Percentiles rank a stretch among this genome's conserved stretches.
phyloP scores from a whole-genome alignment of 2,797 vertebrate species.

The Semaprochilodus insignis region DNA sequence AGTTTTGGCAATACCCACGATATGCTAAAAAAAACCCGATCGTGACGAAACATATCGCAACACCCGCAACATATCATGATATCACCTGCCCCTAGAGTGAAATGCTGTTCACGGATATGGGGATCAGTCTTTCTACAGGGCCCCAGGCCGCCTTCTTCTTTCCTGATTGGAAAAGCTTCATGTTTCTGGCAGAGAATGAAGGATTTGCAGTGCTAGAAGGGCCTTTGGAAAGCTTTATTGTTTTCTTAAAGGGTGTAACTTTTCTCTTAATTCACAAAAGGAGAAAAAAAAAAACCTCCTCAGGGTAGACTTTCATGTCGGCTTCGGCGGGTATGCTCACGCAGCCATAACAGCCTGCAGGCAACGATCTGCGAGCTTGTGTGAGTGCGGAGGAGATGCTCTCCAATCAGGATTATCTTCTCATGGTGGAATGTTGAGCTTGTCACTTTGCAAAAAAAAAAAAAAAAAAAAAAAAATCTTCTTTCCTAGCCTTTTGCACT shows the following conservation, averaged over 20 bases:
- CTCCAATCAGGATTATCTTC: conserved; percentile 73
- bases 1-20: neutral
- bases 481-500: conserved; percentile 32
- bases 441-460: conserved; percentile 67
- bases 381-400: conserved; percentile 53
- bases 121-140: conserved; percentile 24
- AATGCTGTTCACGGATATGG: conserved; percentile 25
- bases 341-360: conserved; percentile 78
- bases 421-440: conserved; percentile 70
- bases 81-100: neutral
- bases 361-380: conserved; percentile 61
- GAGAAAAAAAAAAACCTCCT: conserved; percentile 67
- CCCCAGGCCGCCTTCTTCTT: conserved; percentile 32
- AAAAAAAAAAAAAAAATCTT: no score
- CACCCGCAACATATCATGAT: neutral
- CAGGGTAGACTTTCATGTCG: conserved; percentile 79
- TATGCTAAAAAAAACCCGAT: neutral
- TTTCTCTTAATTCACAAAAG: conserved; percentile 77
- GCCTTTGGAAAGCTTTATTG: conserved; percentile 68
- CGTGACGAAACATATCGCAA: neutral
- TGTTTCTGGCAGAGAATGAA: conserved; percentile 51
- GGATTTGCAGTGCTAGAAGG: conserved; percentile 53
- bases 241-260: conserved; percentile 80
- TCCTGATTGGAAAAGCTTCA: conserved; percentile 44
- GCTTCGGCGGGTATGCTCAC: conserved; percentile 74